phyloP scores from a whole-genome alignment of 2,797 vertebrate genomes.

The Gymnoscopelus microlampas region DNA sequence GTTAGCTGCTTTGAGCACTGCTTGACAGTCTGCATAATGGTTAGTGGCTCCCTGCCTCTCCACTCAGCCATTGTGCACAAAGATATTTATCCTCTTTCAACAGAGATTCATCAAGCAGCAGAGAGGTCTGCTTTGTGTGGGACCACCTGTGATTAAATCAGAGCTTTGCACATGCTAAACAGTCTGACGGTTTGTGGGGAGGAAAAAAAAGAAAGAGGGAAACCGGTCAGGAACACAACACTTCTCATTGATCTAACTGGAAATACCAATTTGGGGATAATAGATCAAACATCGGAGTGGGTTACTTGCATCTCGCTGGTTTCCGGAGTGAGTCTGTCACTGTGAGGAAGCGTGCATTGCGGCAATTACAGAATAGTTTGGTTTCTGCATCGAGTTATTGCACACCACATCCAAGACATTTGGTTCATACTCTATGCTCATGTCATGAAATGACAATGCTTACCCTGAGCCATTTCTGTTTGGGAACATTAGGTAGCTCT shows the following conservation, averaged over 20 bases:
- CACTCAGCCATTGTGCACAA: slow-evolving; percentile 13
- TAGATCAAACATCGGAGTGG: slow-evolving; percentile 8
- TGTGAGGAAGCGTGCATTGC: slow-evolving; percentile 16
- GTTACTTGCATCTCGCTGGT: neutral
- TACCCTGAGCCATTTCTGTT: slow-evolving; percentile 32
- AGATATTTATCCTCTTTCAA: slow-evolving; percentile 34
- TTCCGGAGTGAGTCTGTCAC: slow-evolving; percentile 10
- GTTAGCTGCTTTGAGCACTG: slow-evolving; percentile 44
- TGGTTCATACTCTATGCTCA: neutral
- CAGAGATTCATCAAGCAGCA: slow-evolving; percentile 16
- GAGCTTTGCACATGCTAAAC: slow-evolving; percentile 26
- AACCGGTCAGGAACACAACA: neutral
- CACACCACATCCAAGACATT: slow-evolving; percentile 1
- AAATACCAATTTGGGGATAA: neutral
- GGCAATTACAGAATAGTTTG: slow-evolving; percentile 3
- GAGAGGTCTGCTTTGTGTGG: neutral
- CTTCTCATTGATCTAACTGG: neutral
- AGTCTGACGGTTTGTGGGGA: neutral
- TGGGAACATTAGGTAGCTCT: slow-evolving; percentile 39
- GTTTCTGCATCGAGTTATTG: slow-evolving; percentile 3
- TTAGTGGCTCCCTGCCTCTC: slow-evolving; percentile 20
- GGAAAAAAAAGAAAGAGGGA: slow-evolving; percentile 1
- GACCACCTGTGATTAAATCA: slow-evolving; percentile 18
- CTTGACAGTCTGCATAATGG: slow-evolving; percentile 45
- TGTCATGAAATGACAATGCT: slow-evolving; percentile 2